A percentile compares a stretch with the other conserved stretches of the same genome.
These are phyloP conservation scores for Stegodyphus dumicola DNA, from an alignment of 1,140 invertebrate genomes.

Conservation along the genomic window DNA sequence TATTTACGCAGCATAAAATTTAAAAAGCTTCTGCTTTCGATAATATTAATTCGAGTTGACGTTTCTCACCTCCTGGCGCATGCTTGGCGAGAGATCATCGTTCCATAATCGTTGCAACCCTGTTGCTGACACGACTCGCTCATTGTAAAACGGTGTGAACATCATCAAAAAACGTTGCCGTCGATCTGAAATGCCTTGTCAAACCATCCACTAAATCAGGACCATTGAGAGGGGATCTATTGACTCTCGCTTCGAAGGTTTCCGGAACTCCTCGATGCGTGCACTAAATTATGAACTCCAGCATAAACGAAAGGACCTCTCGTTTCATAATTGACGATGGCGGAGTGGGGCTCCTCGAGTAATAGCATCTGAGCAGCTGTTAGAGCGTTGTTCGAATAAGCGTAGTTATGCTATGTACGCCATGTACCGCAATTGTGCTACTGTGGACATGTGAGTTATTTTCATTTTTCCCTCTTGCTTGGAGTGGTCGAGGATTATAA, in stretches of 20 bases:
- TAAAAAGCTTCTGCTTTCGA: no score
- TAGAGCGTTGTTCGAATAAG: conserved; percentile 12
- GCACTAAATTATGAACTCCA: conserved; percentile 46
- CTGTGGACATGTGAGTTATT: no score
- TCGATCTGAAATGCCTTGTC: conserved; percentile 34
- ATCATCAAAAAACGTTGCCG: conserved; percentile 32
- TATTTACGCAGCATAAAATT: no score
- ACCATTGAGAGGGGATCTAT: conserved; percentile 17
- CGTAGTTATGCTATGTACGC: conserved; percentile 31
- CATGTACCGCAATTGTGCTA: conserved; percentile 11
- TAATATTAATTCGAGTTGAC: no score
- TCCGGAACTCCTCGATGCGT: conserved; percentile 14
- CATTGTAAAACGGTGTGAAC: conserved; percentile 49
- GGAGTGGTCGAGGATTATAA: no score
- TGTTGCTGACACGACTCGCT: conserved; percentile 13
- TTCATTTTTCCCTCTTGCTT: no score
- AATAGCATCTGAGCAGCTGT: conserved; percentile 32
- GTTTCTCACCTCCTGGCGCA: not conserved
- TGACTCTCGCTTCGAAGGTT: conserved; percentile 2
- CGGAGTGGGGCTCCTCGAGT: conserved; percentile 1
- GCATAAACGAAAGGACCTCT: conserved; percentile 28
- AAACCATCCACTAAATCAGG: conserved; percentile 58
- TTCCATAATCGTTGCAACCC: not conserved
- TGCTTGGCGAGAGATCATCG: not conserved
- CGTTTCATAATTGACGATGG: conserved; percentile 26